Evolutionary conservation across 2,797 vertebrate genomes (phyloP).

Genomic region (Gymnocypris eckloni): DNA sequence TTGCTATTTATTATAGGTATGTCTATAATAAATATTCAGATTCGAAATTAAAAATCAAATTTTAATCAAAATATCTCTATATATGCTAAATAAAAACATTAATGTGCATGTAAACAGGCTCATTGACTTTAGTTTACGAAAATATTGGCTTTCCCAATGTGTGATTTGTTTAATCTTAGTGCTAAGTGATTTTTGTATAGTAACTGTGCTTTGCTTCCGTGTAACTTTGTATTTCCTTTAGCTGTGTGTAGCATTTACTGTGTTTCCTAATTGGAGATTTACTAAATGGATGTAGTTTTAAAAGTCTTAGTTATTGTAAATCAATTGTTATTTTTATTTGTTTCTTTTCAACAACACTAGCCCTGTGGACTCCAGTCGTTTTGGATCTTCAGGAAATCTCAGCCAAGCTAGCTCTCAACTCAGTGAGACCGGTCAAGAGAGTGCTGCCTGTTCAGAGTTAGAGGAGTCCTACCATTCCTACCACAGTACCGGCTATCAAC

Average conservation of each 20-base stretch:
- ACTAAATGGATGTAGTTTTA: not conserved
- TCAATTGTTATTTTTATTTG: not conserved
- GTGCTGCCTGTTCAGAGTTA: conserved; percentile 80
- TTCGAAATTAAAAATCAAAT: not conserved
- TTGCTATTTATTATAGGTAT: not conserved
- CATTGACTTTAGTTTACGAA: not conserved
- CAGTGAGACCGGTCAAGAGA: conserved; percentile 89
- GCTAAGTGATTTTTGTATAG: conserved; percentile 29
- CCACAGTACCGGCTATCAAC: conserved; percentile 78
- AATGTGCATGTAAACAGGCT: conserved; percentile 41
- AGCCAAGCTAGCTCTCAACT: conserved; percentile 95
- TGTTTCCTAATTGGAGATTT: not conserved
- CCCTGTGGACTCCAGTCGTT: conserved; percentile 92
- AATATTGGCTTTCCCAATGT: conserved; percentile 22
- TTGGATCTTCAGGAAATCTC: conserved; percentile 93
- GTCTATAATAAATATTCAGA: not conserved
- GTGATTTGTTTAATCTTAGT: conserved; percentile 35
- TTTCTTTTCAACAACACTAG: conserved; percentile 76
- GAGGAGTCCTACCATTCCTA: conserved; percentile 86
- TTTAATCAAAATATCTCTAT: not conserved
- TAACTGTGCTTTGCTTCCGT: conserved; percentile 31
- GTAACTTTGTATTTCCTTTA: conserved; percentile 10
- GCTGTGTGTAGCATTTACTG: conserved; percentile 8
- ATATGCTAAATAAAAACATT: not conserved
- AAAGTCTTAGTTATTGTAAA: not conserved